Evolutionary conservation across 2,113 vertebrate species (phyloP), one percentile per base, ranked within the genome.

Genomic region (Colinus virginianus): DNA sequence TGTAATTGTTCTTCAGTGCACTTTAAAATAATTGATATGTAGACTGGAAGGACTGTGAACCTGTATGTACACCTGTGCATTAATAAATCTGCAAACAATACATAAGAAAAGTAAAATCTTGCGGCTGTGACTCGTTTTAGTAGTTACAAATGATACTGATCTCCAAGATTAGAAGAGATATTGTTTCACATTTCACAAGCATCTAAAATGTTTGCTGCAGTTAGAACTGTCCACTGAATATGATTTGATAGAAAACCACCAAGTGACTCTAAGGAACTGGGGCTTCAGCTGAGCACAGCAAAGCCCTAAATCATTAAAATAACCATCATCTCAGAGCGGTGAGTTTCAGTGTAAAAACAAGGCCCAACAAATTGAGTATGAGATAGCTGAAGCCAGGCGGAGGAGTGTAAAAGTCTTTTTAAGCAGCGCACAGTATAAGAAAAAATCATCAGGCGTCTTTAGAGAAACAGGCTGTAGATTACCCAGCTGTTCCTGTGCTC

Each of bases 321-420:
- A 67, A 30, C 20, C 23, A 19, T 5, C 42, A 38, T 56, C 72
- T 42, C 30, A 9, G 10, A 25, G 4, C 0, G 1, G 2, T 30
- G 30, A 22, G 23, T 19, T 5, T 72, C 11, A 56, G 2, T 2
- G 45, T 36, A 46, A 72, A 83, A 61, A 20, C 0, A 64, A 19
- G 7, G 4, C 5, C 23, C 21, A 34, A 4, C 0, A 3, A 10
- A 70, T 78, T 66, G 13, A 61, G 25, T 42, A 18, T 34, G 36
- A 80, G 56, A 38, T 58, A 55, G 16, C 14, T 87, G 30, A 62
- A 56, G 17, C 28, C 30, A 63, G 10, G 21, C 4, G 56, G 30
- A 84, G 13, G 74, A 0, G 2, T 53, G 8, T 3, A 67, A 78
- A 78, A 43, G 9, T 22, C 46, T 30, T 34, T 4, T 19, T 11